Evolutionary conservation across 2,888 invertebrate genomes (phyloP), one percentile per base, ranked within the genome.

Genomic region (Argyresthia goedartella): DNA sequence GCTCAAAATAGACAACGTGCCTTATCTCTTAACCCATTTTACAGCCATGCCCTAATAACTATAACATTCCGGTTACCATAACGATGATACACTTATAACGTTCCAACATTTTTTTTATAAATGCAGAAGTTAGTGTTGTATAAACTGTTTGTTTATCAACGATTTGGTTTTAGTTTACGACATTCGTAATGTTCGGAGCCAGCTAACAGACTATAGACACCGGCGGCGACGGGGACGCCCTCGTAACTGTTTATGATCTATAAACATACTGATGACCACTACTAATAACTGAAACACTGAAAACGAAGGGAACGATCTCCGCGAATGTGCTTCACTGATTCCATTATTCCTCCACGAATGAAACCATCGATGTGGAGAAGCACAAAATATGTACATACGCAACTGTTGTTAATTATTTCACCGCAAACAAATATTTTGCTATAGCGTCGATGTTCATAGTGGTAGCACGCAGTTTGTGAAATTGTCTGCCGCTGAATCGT

Each of bases 221-320:
- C 82, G 73, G 25, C 25, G 25, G 6, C 3, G 6, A 25, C 25
- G 25, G 25, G 25, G 25, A 75, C 74, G 76, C 73, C 73, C 74
- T 71, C 71, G 73, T 75, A 73, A 76, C 75, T 65, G 69, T 85
- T 86, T 85, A 86, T 64, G 82, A 78, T 69, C 85, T 73, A 84
- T 84, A 84, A 86, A 85, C 68, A 25, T 25, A 25, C 25, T 81
- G 77, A 86, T 77, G 72, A 69, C 76, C 77, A 81, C 81, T 82
- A 82, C 82, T 82, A 82, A 84, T 84, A 86, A 81, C 81, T 73
- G 81, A 76, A 81, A 81, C 81, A 80, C 76, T 81, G 77, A 79
- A 82, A 82, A 78, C 76, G 74, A 75, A 72, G 71, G 67, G 69
- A 76, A 71, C 70, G 69, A 65, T 73, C 76, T 50, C 34, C 34